A percentile compares a stretch with the other conserved stretches of the same genome.
phyloP scores from a whole-genome alignment of 2,113 vertebrate genomes.

The Rhadina sibilatrix region DNA sequence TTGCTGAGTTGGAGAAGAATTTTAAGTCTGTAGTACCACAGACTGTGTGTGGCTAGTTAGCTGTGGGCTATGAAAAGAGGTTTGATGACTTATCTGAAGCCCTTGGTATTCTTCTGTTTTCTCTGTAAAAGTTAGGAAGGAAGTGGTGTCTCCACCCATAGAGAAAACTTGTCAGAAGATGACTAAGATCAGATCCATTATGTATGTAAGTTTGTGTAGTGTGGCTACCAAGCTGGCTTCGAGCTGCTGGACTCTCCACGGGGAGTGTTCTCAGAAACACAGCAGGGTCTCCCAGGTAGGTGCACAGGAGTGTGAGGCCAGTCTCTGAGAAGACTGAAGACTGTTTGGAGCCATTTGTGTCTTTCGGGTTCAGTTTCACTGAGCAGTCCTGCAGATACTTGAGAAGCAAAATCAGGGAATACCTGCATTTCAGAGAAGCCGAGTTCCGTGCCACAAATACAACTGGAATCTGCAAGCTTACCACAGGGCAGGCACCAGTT shows the following conservation, averaged over 20 bases:
- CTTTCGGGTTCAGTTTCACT: not conserved
- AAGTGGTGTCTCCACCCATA: not conserved
- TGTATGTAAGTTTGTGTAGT: not conserved
- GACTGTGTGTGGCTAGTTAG: not conserved
- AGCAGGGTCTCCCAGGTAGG: not conserved
- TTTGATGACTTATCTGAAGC: not conserved
- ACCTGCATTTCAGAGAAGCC: not conserved
- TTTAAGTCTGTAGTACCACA: not conserved
- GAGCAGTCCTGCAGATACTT: not conserved
- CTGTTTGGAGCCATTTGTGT: not conserved
- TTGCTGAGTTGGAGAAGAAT: not conserved
- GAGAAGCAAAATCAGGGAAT: not conserved
- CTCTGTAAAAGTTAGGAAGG: not conserved
- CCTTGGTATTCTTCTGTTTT: not conserved
- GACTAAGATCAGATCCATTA: not conserved
- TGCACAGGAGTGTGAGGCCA: not conserved
- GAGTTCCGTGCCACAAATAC: not conserved
- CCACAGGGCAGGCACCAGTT: not conserved
- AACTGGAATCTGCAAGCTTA: not conserved
- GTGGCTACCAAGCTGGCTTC: not conserved
- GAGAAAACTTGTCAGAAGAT: not conserved
- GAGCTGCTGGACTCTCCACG: not conserved
- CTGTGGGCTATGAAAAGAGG: not conserved
- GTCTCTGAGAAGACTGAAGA: not conserved
- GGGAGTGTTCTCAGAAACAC: not conserved